Evolutionary conservation across 1,140 invertebrate genomes (phyloP), one percentile per base, ranked within the genome.

Genomic region (Parapsyche elsis): DNA sequence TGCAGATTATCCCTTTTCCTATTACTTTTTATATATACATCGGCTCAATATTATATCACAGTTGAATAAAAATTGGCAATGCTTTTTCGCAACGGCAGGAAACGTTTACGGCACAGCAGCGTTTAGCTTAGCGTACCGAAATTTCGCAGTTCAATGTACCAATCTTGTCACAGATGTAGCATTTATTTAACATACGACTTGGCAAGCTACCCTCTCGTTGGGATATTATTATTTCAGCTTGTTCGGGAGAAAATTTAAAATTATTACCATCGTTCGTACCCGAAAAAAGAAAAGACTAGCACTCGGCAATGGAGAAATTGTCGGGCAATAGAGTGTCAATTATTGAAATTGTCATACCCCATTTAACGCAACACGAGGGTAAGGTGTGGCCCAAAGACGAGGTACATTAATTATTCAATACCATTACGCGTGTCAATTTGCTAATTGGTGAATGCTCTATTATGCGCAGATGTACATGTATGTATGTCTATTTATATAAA

Each of bases 131-230:
- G n/a, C 24, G 64, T 26, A 5, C 24, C 5, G 24, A 67, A 67
- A 53, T 53, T 53, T 53, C 49, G 16, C 49, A 53, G 57, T 67
- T 67, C 24, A 14, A 67, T 14, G 64, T 24, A 1, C 21, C 64
- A 23, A 67, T 67, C 64, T 67, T 67, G 21, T 26, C 59, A 61
- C 24, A 23, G 23, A 14, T 67, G 10, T 30, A 16, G 24, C 14
- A 12, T 67, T 24, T 67, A n/a, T 67, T 26, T 67, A 67, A 67
- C 24, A 23, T 67, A 67, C 23, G 64, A 67, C 64, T 30, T 67
- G 64, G 64, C 64, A 67, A 67, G 24, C 10, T 12, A 14, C 16
- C 49, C 2, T 38, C 7, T 38, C 30, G 1, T 53, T 10, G 4
- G 16, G 49, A 53, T 53, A 14, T 53, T 14, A 53, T 4, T 12